phyloP scores from a whole-genome alignment of 2,888 invertebrate species.

The Zelleria hepariella region DNA sequence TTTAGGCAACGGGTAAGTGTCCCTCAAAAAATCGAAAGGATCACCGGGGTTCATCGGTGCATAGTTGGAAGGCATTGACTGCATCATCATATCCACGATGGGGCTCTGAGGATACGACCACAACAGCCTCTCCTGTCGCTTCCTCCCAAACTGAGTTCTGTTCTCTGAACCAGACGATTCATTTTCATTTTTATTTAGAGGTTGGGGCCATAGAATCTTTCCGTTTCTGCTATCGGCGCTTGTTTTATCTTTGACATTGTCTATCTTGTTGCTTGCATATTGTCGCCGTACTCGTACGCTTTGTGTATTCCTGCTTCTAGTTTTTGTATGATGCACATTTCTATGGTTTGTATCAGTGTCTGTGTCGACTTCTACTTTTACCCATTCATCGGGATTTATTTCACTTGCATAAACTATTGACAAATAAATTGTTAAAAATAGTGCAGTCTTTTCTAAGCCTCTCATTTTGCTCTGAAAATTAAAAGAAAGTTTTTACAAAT shows the following conservation, averaged over 20 bases:
- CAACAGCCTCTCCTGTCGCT: conserved; percentile 22
- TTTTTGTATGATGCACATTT: conserved; percentile 9
- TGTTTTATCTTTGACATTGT: not conserved
- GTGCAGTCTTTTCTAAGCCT: conserved; percentile 18
- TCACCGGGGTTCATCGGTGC: conserved; percentile 38
- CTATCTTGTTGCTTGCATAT: not conserved
- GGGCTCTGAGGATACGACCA: conserved; percentile 49
- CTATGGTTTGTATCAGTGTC: conserved; percentile 15
- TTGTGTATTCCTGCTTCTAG: conserved; percentile 12
- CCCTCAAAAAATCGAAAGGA: conserved; percentile 55
- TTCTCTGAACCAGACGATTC: conserved; percentile 14
- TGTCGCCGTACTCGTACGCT: not conserved
- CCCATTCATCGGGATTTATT: conserved; percentile 23
- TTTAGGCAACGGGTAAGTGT: conserved; percentile 54
- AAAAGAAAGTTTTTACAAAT: conserved; percentile 1
- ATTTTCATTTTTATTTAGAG: conserved; percentile 21
- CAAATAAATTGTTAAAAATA: conserved; percentile 19
- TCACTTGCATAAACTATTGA: conserved; percentile 21
- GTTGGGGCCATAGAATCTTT: conserved; percentile 46
- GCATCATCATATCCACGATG: conserved; percentile 52
- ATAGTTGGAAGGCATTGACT: conserved; percentile 37
- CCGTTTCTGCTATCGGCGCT: conserved; percentile 16
- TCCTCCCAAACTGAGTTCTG: not conserved
- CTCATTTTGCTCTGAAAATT: conserved; percentile 33
- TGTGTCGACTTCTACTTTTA: conserved; percentile 28